These are phyloP conservation scores for Hypercompe scribonia DNA, from an alignment of 2,888 invertebrate genomes.

Conservation along the genomic window DNA sequence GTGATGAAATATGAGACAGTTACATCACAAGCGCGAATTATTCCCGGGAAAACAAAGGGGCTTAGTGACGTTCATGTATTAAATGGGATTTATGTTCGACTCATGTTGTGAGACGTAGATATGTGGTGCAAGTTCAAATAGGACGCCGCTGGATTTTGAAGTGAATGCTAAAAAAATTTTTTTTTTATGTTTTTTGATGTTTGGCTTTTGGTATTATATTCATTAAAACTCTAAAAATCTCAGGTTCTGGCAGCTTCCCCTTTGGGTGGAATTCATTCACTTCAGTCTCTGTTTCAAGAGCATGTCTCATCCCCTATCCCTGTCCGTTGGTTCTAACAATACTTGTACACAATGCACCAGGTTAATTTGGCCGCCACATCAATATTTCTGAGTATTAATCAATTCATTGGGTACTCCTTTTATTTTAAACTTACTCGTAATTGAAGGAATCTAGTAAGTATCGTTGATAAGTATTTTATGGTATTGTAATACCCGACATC, in stretches of 20 bases:
- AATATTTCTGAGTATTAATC: no score
- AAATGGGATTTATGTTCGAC: constrained; percentile 51
- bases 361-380: no score
- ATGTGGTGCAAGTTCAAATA: constrained; percentile 44
- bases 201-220: constrained; percentile 18
- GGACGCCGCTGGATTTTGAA: constrained; percentile 27
- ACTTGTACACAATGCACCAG: no score
- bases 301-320: no score
- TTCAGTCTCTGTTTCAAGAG: no score
- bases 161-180: background rate
- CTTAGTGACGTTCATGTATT: constrained; percentile 43
- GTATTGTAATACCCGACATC: no score
- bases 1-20: constrained; percentile 49
- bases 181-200: background rate
- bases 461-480: no score
- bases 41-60: constrained; percentile 27
- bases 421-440: no score
- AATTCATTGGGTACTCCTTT: no score
- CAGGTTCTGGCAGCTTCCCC: background rate
- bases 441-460: no score
- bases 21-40: constrained; percentile 43
- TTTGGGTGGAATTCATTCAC: background rate
- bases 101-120: constrained; percentile 48
- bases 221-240: no score
- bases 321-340: no score